Evolutionary conservation across 2,888 invertebrate genomes (phyloP), one percentile per base, ranked within the genome.

Genomic region (Acanthacorydalis orientalis): DNA sequence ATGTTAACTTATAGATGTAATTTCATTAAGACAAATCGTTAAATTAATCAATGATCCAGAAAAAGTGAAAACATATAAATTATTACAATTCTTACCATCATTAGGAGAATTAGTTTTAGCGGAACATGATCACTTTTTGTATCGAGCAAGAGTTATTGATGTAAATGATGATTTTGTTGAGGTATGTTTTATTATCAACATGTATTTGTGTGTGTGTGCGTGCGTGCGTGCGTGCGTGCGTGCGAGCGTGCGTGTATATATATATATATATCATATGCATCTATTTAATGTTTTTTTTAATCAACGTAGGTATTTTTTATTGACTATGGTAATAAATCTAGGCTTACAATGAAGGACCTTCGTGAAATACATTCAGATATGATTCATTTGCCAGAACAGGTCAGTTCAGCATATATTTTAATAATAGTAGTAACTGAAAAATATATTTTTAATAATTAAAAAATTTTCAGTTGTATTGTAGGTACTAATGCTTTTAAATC

Each of bases 81-180:
- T 31, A 46, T 14, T 46, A 1, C 12, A 31, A 31, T 39, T 31
- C 9, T 31, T 46, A 39, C 46, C 46, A 31, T 38, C 46, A 9
- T 6, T 7, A 2, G 31, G 32, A 39, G 35, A 46, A 31, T 40
- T 46, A 31, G 38, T 46, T 31, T 11, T 46, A 39, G 38, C 14
- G 1, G 4, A 23, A 7, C 12, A 12, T 39, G 46, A 46, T 10
- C 3, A 46, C 31, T 34, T 23, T 4, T 46, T 38, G 46, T 46
- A 46, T 39, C 23, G 46, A 4, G 46, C 39, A 16, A 16, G 46
- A 46, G 39, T 46, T 38, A 4, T 46, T 31, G 35, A 39, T 2
- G 23, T 39, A 2, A 10, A 4, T 46, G 39, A 46, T 31, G 39
- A 46, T 23, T 23, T 23, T 23, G 6, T 23, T 23, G 23, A 23